phyloP scores from a whole-genome alignment of 2,888 invertebrate species.

The Patella ulyssiponensis region DNA sequence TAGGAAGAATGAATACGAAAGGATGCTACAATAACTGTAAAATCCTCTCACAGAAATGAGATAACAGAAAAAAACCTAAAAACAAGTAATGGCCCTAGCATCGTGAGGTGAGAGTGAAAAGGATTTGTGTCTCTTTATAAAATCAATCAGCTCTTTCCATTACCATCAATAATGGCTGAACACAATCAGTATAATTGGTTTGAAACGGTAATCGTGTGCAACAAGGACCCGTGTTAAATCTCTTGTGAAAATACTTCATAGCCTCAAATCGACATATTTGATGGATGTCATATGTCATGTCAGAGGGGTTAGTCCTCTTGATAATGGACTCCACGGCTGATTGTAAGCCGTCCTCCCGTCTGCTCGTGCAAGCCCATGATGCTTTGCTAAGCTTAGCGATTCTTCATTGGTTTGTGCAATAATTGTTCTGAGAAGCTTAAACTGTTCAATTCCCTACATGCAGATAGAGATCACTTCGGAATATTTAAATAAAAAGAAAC shows the following conservation, averaged over 20 bases:
- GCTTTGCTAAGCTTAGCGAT: neutral
- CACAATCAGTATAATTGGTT: neutral
- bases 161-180: slow-evolving; percentile 3
- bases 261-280: neutral
- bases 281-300: slow-evolving; percentile 10
- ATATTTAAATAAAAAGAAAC: neutral
- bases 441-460: neutral
- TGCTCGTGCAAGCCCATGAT: neutral
- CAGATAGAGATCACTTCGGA: neutral
- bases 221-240: neutral
- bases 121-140: neutral
- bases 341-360: neutral
- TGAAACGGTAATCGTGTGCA: neutral
- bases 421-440: neutral
- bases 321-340: neutral
- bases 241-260: slow-evolving; percentile 4
- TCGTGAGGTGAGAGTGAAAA: no score
- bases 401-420: neutral
- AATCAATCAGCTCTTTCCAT: slow-evolving; percentile 3
- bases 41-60: no score
- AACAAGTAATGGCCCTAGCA: no score
- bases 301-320: neutral
- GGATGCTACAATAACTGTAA: no score
- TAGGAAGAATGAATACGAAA: no score
- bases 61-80: no score